A percentile compares a stretch with the other conserved stretches of the same genome.
These are phyloP conservation scores for Lutraria rhynchaena DNA, from an alignment of 1,140 invertebrate species.

Conservation along the genomic window DNA sequence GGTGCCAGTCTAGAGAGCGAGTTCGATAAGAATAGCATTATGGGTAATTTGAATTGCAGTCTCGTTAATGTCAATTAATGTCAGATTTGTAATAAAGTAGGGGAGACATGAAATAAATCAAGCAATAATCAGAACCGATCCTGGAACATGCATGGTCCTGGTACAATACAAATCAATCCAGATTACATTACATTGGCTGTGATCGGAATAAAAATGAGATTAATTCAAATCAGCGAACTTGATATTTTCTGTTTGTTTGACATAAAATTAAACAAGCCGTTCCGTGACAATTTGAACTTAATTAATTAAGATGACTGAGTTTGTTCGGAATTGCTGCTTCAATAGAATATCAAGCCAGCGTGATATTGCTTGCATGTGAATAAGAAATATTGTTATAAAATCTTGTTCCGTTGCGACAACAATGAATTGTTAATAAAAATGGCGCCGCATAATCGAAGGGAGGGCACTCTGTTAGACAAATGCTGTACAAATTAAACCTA, in stretches of 20 bases:
- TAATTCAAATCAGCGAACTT: neutral
- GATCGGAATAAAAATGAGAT: constrained; percentile 26
- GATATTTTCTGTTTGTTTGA: constrained; percentile 33
- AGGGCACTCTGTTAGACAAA: no score
- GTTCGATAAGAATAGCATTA: no score
- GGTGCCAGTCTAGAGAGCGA: no score
- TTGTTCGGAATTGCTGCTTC: no score
- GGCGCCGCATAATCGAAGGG: no score
- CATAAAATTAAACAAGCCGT: constrained; percentile 37
- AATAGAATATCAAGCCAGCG: no score
- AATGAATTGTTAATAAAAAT: no score
- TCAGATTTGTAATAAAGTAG: constrained; percentile 37
- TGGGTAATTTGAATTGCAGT: neutral
- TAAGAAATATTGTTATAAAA: no score
- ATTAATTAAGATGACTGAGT: constrained; percentile 10
- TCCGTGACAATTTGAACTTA: constrained; percentile 5
- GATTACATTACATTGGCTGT: constrained; percentile 1
- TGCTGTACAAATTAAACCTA: no score
- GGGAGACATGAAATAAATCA: constrained; percentile 21
- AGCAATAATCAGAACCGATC: constrained; percentile 2
- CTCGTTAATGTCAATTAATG: constrained; percentile 44
- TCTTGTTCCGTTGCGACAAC: no score
- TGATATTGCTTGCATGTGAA: no score
- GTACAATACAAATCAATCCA: constrained; percentile 40
- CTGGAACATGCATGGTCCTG: neutral